Evolutionary conservation across 2,797 vertebrate species (phyloP).

Genomic region (Australoheros facetus): DNA sequence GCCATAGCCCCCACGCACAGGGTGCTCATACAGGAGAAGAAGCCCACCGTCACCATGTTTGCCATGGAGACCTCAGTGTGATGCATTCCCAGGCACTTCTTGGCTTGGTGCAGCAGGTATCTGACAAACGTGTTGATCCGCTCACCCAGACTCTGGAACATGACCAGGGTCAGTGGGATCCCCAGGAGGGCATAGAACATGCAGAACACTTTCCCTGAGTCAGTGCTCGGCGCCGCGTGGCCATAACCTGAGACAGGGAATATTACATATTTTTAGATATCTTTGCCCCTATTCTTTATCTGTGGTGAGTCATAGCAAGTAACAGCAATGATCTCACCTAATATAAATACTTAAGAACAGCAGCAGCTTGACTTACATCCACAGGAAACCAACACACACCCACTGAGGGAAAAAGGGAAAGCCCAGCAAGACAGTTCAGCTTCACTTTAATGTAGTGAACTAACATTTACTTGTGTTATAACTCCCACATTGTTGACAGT

Average conservation of each 20-base stretch:
- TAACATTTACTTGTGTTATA: slow-evolving; percentile 24
- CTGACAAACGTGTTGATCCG: slow-evolving; percentile 95
- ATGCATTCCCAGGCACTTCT: slow-evolving; percentile 90
- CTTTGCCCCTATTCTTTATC: neutral
- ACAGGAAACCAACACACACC: slow-evolving; percentile 8
- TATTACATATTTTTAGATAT: slow-evolving; percentile 15
- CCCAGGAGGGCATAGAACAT: slow-evolving; percentile 98
- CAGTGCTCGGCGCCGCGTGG: slow-evolving; percentile 95
- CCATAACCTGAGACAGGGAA: slow-evolving; percentile 87
- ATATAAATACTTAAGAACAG: neutral
- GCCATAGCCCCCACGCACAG: slow-evolving; percentile 91
- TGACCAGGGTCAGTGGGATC: slow-evolving; percentile 96
- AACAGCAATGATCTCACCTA: neutral
- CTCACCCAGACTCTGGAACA: slow-evolving; percentile 98
- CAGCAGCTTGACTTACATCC: neutral
- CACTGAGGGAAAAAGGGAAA: slow-evolving; percentile 3
- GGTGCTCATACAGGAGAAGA: slow-evolving; percentile 94
- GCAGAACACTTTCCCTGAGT: slow-evolving; percentile 97
- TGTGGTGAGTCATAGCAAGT: neutral
- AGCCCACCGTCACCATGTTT: slow-evolving; percentile 97
- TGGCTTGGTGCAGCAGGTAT: slow-evolving; percentile 92
- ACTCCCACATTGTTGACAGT: slow-evolving; percentile 25
- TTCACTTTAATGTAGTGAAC: slow-evolving; percentile 12
- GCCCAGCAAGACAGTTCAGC: neutral
- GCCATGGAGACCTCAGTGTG: slow-evolving; percentile 94